Percentiles rank a stretch among this genome's conserved stretches.
These are phyloP conservation scores for Ceraclea dissimilis DNA, from an alignment of 2,888 invertebrate species.

Conservation along the genomic window DNA sequence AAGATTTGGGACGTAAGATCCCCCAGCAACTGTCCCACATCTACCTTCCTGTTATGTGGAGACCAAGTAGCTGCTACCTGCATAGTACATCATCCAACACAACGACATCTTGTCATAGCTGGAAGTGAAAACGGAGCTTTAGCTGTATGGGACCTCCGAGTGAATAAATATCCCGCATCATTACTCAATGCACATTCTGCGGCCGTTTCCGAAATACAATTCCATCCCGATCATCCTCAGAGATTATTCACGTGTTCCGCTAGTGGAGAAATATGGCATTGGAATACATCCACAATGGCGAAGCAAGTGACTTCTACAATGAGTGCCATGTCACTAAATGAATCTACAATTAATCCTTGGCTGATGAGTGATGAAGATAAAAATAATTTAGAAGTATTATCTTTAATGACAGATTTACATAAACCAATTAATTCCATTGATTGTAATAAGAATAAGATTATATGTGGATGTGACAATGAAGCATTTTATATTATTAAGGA, in stretches of 20 bases:
- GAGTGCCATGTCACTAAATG: slow-evolving; percentile 26
- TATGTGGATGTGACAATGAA: slow-evolving; percentile 85
- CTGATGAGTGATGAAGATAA: slow-evolving; percentile 62
- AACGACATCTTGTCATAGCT: slow-evolving; percentile 73
- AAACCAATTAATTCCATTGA: slow-evolving; percentile 79
- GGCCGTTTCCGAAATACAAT: slow-evolving; percentile 76
- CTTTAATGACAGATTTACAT: slow-evolving; percentile 65
- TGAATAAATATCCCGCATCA: slow-evolving; percentile 75
- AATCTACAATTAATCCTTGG: slow-evolving; percentile 50
- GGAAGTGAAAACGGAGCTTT: slow-evolving; percentile 83
- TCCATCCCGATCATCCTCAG: slow-evolving; percentile 79
- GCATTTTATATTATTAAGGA: slow-evolving; percentile 75
- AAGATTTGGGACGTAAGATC: slow-evolving; percentile 81
- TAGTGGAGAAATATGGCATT: slow-evolving; percentile 84
- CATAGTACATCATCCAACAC: slow-evolving; percentile 77
- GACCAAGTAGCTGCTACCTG: slow-evolving; percentile 68
- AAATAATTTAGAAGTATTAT: slow-evolving; percentile 60
- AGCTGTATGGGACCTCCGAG: slow-evolving; percentile 84
- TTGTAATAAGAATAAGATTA: slow-evolving; percentile 62
- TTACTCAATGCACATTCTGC: slow-evolving; percentile 70
- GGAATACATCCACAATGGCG: slow-evolving; percentile 60
- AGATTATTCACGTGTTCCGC: slow-evolving; percentile 76
- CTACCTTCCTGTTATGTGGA: slow-evolving; percentile 67
- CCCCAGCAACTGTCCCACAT: slow-evolving; percentile 53
- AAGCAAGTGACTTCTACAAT: slow-evolving; percentile 36